These are phyloP conservation scores for Pogonocherus hispidulus DNA, from an alignment of 2,888 invertebrate genomes.

Conservation along the genomic window DNA sequence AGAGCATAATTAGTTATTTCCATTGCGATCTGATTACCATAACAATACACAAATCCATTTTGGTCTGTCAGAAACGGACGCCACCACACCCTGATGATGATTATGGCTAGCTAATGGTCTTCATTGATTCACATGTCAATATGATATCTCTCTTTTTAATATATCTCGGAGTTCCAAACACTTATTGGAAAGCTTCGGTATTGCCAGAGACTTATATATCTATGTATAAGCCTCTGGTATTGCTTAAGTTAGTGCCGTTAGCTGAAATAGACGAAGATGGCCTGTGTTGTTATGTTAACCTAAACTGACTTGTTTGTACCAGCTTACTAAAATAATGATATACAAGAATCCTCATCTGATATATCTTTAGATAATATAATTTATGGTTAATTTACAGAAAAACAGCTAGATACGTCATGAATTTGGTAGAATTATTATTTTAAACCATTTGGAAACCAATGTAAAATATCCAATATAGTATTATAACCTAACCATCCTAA, in stretches of 20 bases:
- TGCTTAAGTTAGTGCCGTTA: neutral
- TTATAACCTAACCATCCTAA: no score
- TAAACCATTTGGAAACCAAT: no score
- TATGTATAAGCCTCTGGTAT: no score
- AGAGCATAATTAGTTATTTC: constrained; percentile 59
- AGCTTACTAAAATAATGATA: no score
- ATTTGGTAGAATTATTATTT: no score
- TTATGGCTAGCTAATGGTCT: constrained; percentile 45
- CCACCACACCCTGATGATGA: constrained; percentile 50
- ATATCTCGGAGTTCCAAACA: neutral
- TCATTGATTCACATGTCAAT: constrained; percentile 41
- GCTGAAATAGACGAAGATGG: neutral
- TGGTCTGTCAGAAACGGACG: constrained; percentile 54
- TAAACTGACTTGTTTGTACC: neutral
- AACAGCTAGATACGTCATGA: no score
- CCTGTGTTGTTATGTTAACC: neutral
- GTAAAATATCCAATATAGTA: no score
- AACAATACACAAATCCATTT: constrained; percentile 62
- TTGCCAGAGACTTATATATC: constrained; percentile 5
- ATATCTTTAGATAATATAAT: no score
- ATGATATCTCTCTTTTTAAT: constrained; percentile 27
- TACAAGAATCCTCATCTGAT: no score
- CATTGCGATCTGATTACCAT: constrained; percentile 63
- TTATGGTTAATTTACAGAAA: no score
- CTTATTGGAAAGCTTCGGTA: constrained; percentile 8